phyloP scores from a whole-genome alignment of 2,113 vertebrate genomes.

The Protomyctophum bolini region DNA sequence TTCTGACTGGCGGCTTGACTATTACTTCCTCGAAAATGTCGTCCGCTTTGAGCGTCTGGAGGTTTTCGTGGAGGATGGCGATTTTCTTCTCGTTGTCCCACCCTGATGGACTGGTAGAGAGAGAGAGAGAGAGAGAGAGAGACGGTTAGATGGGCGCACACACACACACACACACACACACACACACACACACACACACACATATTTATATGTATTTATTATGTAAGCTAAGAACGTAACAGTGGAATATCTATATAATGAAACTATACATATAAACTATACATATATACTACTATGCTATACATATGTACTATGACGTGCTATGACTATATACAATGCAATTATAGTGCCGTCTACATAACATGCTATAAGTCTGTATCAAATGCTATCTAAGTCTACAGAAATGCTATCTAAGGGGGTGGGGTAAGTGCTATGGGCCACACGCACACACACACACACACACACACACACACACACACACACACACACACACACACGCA shows the following conservation, averaged over 20 bases:
- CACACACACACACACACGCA: background rate
- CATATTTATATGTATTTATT: too few relatives aligned
- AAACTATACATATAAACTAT: too few relatives aligned
- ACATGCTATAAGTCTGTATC: too few relatives aligned
- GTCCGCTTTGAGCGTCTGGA: slow-evolving; percentile 92
- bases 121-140: background rate
- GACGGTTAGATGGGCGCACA: slow-evolving; percentile 28
- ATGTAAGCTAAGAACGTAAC: too few relatives aligned
- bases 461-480: background rate
- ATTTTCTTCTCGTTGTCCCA: slow-evolving; percentile 99
- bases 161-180: background rate
- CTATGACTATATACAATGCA: too few relatives aligned
- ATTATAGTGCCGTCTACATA: too few relatives aligned
- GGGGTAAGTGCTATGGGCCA: too few relatives aligned
- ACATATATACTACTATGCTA: too few relatives aligned
- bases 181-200: background rate
- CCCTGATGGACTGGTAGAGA: slow-evolving; percentile 87
- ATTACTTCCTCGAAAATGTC: slow-evolving; percentile 95
- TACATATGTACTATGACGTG: too few relatives aligned
- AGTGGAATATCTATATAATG: too few relatives aligned
- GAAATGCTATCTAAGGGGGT: too few relatives aligned
- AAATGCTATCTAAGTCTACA: too few relatives aligned
- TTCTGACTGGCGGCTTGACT: slow-evolving; percentile 94
- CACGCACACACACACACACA: background rate
- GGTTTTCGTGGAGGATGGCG: slow-evolving; percentile 95